A percentile compares a stretch with the other conserved stretches of the same genome.
phyloP scores from a whole-genome alignment of 35 echinoderm and acorn worm genomes.

The Lytechinus pictus region DNA sequence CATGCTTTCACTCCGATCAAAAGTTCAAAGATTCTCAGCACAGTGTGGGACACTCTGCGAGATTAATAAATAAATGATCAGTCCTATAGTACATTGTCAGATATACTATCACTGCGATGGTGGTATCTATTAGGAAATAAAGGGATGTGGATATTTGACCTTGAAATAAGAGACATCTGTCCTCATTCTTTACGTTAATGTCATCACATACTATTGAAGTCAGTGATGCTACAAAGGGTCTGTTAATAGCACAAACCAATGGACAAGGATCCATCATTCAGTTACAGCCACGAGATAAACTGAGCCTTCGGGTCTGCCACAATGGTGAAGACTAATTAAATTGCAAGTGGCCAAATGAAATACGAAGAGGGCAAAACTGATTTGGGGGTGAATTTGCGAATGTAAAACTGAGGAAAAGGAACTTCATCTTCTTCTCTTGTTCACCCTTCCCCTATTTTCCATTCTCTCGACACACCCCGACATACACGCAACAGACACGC shows the following conservation, averaged over 20 bases:
- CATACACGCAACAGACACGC: too few species aligned
- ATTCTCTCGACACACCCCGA: not conserved
- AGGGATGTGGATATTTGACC: not conserved
- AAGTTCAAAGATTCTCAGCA: not conserved
- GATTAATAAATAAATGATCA: not conserved
- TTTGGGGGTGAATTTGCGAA: not conserved
- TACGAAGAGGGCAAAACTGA: not conserved
- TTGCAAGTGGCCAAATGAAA: not conserved
- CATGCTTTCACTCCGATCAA: not conserved
- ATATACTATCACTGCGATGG: too few species aligned
- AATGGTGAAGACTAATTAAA: not conserved
- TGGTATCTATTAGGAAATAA: not conserved
- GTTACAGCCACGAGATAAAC: not conserved
- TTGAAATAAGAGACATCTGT: too few species aligned
- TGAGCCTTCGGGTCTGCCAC: not conserved
- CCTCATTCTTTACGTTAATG: too few species aligned
- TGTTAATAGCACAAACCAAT: too few species aligned
- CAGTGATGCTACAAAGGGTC: too few species aligned
- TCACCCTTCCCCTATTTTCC: not conserved
- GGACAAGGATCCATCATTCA: not conserved
- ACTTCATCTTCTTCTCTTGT: not conserved
- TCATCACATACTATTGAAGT: too few species aligned
- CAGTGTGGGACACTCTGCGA: not conserved
- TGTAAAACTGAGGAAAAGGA: not conserved
- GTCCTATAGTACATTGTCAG: not conserved